Evolutionary conservation across 2,888 invertebrate species (phyloP), one percentile per base, ranked within the genome.

Genomic region (Amphimallon solstitiale): DNA sequence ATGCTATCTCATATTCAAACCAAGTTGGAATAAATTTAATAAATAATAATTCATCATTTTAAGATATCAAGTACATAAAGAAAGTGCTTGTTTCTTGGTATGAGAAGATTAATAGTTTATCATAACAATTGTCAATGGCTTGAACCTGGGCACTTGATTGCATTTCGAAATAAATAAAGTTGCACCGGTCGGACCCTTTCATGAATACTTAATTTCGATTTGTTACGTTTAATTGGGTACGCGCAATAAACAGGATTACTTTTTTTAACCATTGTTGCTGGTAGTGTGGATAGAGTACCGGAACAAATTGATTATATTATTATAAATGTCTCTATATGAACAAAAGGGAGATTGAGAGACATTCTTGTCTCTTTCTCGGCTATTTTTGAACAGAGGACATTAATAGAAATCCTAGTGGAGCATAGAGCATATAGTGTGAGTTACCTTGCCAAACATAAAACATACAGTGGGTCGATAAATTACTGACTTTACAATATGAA

Each of bases 231-330:
- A 56, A 56, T 56, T 56, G 56, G 43, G 43, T 43, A 56, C 43
- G 43, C 43, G 43, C 15, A 43, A 56, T 56, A 56, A 43, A 56
- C 17, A 56, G 56, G 23, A 43, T 3, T 14, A 17, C 38, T 17
- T 15, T 19, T 40, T 19, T 17, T 19, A 17, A 45, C 45, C 7
- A 19, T 9, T 23, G 10, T 34, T 3, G 38, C 15, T 14, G n/a
- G 17, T n/a, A 38, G n/a, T n/a, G n/a, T 21, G 19, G 40, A 54
- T 63, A 63, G 23, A 52, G 62, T 40, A 65, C 59, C 64, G 61
- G 67, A 70, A 69, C 70, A 70, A 70, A 70, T 69, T 70, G 70
- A 70, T 70, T 29, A 29, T 29, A 66, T 70, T 29, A 66, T 70
- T 68, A 67, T 69, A 61, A 61, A 65, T 67, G 65, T 65, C 63